Base-by-base conservation (phyloP, 2,888 invertebrate genomes). In the Brenthis daphne region DNA sequence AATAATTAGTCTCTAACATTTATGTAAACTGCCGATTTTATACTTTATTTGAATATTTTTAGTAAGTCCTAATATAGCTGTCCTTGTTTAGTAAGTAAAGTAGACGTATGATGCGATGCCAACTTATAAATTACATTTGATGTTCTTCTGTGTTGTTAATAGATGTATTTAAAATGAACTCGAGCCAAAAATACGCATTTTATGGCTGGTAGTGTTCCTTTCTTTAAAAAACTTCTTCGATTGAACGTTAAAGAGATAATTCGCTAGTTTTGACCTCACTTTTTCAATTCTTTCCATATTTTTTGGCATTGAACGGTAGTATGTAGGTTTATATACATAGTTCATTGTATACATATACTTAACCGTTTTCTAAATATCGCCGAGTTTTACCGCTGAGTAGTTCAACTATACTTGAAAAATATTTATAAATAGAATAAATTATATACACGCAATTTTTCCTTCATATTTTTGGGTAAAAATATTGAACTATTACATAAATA, bases 221-320 rank as follows among this genome's bases (percentile, higher is more conserved):
- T 48, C 58, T n/a, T 11, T 43, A 51, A 29, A 51, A 0, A n/a
- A 13, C 14, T 51, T 51, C 16, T 16, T 14, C n/a, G 1, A 16
- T 51, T 51, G 51, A 51, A 51, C 16, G 51, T 51, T n/a, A 51
- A 24, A 33, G 16, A 14, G 50, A 51, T n/a, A 16, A 1, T 50
- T 24, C 2, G n/a, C 50, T 14, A 65, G 43, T 43, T 53, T 12
- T 58, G 75, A 74, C 74, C 75, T 75, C 75, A 74, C 74, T 75
- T 75, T 75, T 71, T 69, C 61, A 33, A n/a, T 13, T 16, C 33
- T 54, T 12, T 54, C 6, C 37, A 6, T n/a, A 24, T n/a, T 43
- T 57, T 65, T 58, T 24, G n/a, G 29, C 29, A 29, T 29, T 24
- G 37, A 53, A 58, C 29, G 13, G 43, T 66, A 60, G 60, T 61